These are phyloP conservation scores for Orius insidiosus DNA, from an alignment of 1,140 invertebrate genomes.

Conservation along the genomic window DNA sequence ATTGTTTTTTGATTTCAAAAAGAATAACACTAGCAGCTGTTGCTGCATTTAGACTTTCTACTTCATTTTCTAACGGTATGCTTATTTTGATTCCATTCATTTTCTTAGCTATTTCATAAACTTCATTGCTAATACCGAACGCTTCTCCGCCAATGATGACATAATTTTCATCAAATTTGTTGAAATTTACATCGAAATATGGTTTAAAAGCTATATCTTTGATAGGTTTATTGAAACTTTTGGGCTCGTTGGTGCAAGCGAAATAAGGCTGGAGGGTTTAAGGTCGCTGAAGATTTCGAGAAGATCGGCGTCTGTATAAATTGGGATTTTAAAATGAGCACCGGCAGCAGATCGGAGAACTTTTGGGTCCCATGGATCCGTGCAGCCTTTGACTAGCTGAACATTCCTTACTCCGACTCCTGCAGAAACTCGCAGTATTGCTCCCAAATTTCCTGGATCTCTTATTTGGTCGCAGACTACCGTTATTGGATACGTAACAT, in stretches of 20 bases:
- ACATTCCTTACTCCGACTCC: conserved; percentile 60
- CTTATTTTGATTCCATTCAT: conserved; percentile 43
- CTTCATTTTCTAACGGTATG: conserved; percentile 56
- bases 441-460: conserved; percentile 78
- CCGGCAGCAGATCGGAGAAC: conserved; percentile 64
- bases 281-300: conserved; percentile 32
- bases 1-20: conserved; percentile 68
- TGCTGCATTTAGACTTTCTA: conserved; percentile 74
- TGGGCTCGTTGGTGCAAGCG: conserved; percentile 3
- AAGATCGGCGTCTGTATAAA: conserved; percentile 37
- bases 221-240: conserved; percentile 14
- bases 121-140: conserved; percentile 54
- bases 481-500: conserved; percentile 48
- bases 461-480: conserved; percentile 77
- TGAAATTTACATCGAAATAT: conserved; percentile 44
- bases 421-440: conserved; percentile 62
- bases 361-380: conserved; percentile 76
- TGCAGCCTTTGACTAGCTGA: conserved; percentile 59
- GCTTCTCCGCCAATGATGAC: conserved; percentile 80
- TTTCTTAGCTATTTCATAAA: conserved; percentile 35
- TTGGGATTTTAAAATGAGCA: conserved; percentile 62
- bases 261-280: conserved; percentile 11
- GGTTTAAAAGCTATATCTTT: conserved; percentile 34
- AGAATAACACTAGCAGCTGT: conserved; percentile 63
- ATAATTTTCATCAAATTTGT: conserved; percentile 31